Percentiles rank a stretch among this genome's conserved stretches.
These are phyloP conservation scores for Sebastes schlegelii DNA, from an alignment of 2,113 vertebrate species.

Conservation along the genomic window DNA sequence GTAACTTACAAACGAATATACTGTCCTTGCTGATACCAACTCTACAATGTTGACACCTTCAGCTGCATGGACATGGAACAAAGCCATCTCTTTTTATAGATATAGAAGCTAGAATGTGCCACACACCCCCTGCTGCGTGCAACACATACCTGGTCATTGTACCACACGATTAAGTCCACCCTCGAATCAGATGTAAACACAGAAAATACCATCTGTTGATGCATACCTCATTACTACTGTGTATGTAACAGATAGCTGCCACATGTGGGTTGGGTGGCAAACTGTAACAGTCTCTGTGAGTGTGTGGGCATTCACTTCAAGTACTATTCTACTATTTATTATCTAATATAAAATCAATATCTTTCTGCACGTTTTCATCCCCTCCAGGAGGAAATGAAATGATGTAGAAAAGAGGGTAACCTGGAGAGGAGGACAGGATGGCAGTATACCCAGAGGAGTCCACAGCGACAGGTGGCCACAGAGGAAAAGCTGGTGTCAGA, in stretches of 20 bases:
- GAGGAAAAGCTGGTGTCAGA: conserved; percentile 23
- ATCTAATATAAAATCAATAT: conserved; percentile 3
- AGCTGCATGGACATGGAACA: neutral
- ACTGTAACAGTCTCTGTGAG: conserved; percentile 22
- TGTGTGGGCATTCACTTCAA: conserved; percentile 43
- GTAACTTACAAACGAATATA: neutral
- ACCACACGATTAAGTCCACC: conserved; percentile 2
- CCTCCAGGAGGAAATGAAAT: neutral
- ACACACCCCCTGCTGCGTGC: neutral
- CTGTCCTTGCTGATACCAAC: neutral
- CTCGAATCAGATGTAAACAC: conserved; percentile 42
- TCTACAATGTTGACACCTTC: neutral
- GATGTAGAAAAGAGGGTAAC: neutral
- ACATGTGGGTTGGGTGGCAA: conserved; percentile 50
- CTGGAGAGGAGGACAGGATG: conserved; percentile 3
- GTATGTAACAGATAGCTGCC: conserved; percentile 6
- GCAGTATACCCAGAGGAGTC: neutral
- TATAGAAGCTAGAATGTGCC: neutral
- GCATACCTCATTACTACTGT: conserved; percentile 26
- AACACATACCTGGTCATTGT: neutral
- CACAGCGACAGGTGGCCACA: conserved; percentile 8
- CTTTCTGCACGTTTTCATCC: neutral
- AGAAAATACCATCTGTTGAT: conserved; percentile 56
- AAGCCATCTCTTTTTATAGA: neutral
- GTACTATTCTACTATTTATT: conserved; percentile 25